Evolutionary conservation across 2,888 invertebrate genomes (phyloP), one percentile per base, ranked within the genome.

Genomic region (Habroteleia sp.): DNA sequence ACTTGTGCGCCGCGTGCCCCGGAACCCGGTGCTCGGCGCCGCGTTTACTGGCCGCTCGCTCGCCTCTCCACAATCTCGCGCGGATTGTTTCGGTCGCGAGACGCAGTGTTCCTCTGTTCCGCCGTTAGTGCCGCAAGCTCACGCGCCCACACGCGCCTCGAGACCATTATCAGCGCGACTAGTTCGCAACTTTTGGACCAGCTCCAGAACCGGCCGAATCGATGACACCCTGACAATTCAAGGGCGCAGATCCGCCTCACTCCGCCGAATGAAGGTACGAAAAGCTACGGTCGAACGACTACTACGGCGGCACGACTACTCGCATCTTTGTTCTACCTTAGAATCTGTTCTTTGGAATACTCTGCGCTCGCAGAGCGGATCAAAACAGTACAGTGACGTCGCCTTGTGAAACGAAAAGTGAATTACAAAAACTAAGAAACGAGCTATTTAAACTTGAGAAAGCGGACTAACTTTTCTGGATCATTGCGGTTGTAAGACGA

Each of bases 21-120:
- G 50, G 35, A 8, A 35, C 33, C 25, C 35, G 35, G 33, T 31
- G 35, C 20, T 20, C 23, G 35, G 35, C n/a, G 23, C 35, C 25
- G 33, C 50, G 50, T 33, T 50, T 50, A 50, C 50, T 50, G 50
- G 23, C 50, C 50, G 50, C 11, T 50, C 50, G 23, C 35, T 44
- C 50, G 20, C 37, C 20, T 31, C 16, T 44, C 44, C 44, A 46
- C 46, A 17, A 11, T 46, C 29, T 46, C 31, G 1, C 41, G 20
- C 17, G 35, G 14, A 14, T 7, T 14, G 35, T 10, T 10, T 11
- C 11, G 3, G 31, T 31, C 31, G 31, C 31, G 6, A 11, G n/a
- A 35, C 33, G 5, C 4, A 6, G 7, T 14, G 7, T 14, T n/a
- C n/a, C n/a, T n/a, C n/a, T n/a, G n/a, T n/a, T n/a, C n/a, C n/a